These are phyloP conservation scores for human (Homo sapiens) DNA, from an alignment of 2,113 vertebrate genomes.

Conservation along the genomic window DNA sequence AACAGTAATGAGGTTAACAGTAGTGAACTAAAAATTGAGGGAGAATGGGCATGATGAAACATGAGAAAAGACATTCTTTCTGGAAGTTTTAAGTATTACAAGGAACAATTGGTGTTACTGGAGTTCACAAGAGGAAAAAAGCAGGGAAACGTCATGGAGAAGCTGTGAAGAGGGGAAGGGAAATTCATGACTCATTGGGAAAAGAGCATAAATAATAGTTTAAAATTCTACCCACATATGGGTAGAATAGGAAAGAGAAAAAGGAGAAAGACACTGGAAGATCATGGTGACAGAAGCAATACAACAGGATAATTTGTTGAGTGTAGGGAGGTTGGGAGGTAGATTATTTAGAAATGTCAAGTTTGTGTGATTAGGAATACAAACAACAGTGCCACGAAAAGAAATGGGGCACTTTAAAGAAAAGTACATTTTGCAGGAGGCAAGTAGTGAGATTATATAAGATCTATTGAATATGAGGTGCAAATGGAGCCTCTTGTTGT, in stretches of 20 bases:
- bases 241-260: not conserved
- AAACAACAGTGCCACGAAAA: not conserved
- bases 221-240: not conserved
- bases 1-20: not conserved
- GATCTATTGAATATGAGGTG: not conserved
- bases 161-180: not conserved
- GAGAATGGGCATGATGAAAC: not conserved
- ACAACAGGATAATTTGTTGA: not conserved
- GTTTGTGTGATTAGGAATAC: not conserved
- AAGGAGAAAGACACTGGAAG: not conserved
- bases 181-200: not conserved
- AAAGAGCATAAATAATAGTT: not conserved
- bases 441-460: not conserved
- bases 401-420: not conserved
- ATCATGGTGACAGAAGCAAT: not conserved
- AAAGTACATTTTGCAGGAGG: not conserved
- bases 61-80: not conserved
- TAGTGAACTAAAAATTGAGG: not conserved
- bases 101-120: not conserved
- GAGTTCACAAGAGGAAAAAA: conserved; percentile 2
- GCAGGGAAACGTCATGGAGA: not conserved
- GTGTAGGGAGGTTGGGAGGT: not conserved
- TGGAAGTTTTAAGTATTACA: not conserved
- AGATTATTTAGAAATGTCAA: not conserved
- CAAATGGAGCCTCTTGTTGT: not conserved